Evolutionary conservation across 2,797 vertebrate genomes (phyloP).

Genomic region (Mus spretus): DNA sequence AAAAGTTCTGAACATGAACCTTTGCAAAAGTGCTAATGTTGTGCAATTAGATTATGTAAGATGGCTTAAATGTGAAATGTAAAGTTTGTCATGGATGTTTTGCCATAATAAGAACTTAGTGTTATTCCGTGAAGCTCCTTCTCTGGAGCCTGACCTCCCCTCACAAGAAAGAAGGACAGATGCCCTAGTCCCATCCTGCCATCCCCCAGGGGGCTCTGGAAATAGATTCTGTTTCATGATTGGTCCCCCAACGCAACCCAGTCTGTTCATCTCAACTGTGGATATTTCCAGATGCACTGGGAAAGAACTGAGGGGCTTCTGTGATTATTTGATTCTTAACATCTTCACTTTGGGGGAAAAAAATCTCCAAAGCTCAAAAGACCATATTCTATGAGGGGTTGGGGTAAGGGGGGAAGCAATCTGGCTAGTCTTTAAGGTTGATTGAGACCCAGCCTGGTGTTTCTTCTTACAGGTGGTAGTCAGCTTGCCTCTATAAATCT

Average conservation of each 20-base stretch:
- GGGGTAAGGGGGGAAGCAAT: not conserved
- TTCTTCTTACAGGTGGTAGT: not conserved
- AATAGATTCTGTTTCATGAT: not conserved
- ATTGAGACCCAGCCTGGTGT: not conserved
- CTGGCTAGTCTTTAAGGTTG: not conserved
- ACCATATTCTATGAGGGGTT: not conserved
- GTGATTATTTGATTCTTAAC: not conserved
- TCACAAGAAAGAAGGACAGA: not conserved
- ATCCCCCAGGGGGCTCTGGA: not conserved
- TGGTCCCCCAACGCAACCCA: not conserved
- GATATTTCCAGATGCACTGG: not conserved
- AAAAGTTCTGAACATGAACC: not conserved
- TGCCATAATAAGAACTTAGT: not conserved
- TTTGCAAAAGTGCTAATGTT: too few relatives aligned
- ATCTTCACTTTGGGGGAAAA: not conserved
- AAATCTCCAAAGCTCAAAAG: not conserved
- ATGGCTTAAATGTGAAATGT: not conserved
- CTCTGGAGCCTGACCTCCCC: not conserved
- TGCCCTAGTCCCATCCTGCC: not conserved
- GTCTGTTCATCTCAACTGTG: not conserved
- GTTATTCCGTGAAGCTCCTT: not conserved
- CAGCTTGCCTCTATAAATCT: not conserved
- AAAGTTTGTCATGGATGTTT: not conserved
- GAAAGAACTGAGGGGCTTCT: not conserved
- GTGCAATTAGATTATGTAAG: not conserved